phyloP scores from a whole-genome alignment of 2,888 invertebrate species.

The Drosophila prolongata region DNA sequence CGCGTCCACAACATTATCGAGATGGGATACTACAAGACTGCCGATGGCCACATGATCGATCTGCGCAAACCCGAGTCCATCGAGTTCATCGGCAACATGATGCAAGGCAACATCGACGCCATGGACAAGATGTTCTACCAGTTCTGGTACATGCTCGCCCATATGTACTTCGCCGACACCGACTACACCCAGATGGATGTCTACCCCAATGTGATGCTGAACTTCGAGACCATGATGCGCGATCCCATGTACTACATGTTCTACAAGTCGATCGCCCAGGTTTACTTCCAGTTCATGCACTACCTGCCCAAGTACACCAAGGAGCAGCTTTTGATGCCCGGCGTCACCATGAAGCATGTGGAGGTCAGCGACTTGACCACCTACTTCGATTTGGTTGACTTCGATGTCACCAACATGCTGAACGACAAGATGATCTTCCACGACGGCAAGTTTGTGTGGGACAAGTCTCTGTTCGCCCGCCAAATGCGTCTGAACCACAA shows the following conservation, averaged over 20 bases:
- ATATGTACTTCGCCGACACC: conserved; percentile 70
- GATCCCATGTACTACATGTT: conserved; percentile 90
- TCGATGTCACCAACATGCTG: conserved; percentile 86
- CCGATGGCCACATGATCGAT: conserved; percentile 72
- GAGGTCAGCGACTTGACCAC: conserved; percentile 88
- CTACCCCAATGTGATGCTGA: conserved; percentile 87
- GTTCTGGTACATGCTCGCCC: conserved; percentile 75
- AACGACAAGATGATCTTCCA: conserved; percentile 80
- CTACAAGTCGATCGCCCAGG: conserved; percentile 87
- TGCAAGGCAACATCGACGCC: conserved; percentile 85
- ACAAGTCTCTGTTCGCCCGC: conserved; percentile 85
- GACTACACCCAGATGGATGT: conserved; percentile 52
- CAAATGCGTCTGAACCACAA: conserved; percentile 90
- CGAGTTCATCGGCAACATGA: conserved; percentile 86
- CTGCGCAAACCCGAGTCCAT: conserved; percentile 84
- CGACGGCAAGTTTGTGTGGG: conserved; percentile 83
- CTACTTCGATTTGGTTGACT: conserved; percentile 88
- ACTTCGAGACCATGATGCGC: conserved; percentile 88
- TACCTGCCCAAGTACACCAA: conserved; percentile 87
- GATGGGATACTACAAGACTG: conserved; percentile 83
- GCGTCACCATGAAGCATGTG: conserved; percentile 87
- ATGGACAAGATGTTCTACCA: conserved; percentile 78
- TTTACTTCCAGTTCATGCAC: conserved; percentile 87
- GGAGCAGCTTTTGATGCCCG: conserved; percentile 87
- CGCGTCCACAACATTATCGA: conserved; percentile 85